A percentile compares a stretch with the other conserved stretches of the same genome.
These are phyloP conservation scores for Oegoconia quadripuncta DNA, from an alignment of 2,888 invertebrate species.

Conservation along the genomic window DNA sequence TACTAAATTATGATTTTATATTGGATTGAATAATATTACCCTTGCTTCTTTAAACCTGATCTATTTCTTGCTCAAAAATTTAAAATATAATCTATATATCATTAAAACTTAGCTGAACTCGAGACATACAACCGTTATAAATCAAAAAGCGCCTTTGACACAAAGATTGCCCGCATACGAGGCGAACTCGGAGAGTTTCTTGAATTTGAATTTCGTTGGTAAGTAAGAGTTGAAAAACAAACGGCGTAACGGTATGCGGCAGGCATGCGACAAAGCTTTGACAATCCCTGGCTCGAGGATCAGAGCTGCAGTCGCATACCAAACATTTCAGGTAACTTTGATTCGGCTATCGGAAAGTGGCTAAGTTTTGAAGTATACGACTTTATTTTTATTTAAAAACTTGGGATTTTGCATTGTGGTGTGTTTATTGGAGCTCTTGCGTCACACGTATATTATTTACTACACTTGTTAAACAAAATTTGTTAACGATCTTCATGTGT, in stretches of 20 bases:
- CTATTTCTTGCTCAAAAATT: too few species aligned
- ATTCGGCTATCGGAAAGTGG: constrained; percentile 34
- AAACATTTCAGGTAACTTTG: constrained; percentile 43
- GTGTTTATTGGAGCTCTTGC: not conserved
- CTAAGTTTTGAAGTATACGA: constrained; percentile 8
- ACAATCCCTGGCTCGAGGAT: constrained; percentile 43
- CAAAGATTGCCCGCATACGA: constrained; percentile 38
- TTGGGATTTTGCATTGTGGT: not conserved
- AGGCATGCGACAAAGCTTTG: constrained; percentile 61
- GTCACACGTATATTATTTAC: too few species aligned
- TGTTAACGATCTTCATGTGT: too few species aligned
- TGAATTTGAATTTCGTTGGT: constrained; percentile 49
- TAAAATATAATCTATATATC: too few species aligned
- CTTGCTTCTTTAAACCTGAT: too few species aligned
- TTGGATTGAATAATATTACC: too few species aligned
- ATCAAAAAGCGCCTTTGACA: constrained; percentile 41
- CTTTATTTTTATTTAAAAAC: constrained; percentile 3
- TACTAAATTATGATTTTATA: too few species aligned
- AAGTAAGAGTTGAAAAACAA: constrained; percentile 62
- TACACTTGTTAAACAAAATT: too few species aligned
- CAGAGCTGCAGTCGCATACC: constrained; percentile 37
- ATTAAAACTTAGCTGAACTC: too few species aligned
- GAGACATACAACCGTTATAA: constrained; percentile 27
- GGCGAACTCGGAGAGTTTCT: constrained; percentile 42
- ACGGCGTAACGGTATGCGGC: constrained; percentile 54